Percentiles rank a stretch among this genome's conserved stretches.
phyloP scores from a whole-genome alignment of 1,140 invertebrate genomes.

The Drosophila aff. region DNA sequence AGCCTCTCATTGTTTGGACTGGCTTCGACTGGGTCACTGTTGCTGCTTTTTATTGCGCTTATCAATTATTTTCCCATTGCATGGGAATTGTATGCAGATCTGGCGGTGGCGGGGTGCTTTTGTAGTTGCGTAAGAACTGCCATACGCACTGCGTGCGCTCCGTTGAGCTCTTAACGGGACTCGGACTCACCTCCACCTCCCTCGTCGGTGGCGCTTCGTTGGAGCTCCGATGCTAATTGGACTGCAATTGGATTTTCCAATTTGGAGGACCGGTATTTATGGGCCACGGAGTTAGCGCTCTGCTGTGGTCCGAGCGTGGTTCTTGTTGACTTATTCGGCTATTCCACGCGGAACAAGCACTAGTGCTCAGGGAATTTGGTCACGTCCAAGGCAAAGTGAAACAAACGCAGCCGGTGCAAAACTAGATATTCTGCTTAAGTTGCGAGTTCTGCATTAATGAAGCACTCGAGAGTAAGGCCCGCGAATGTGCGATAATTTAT shows the following conservation, averaged over 20 bases:
- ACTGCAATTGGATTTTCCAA: slow-evolving; percentile 51
- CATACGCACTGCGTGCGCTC: slow-evolving; percentile 31
- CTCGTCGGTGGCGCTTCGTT: slow-evolving; percentile 46
- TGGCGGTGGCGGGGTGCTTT: slow-evolving; percentile 6
- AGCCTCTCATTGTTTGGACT: slow-evolving; percentile 47
- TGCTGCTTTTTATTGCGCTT: slow-evolving; percentile 64
- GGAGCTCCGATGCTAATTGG: slow-evolving; percentile 63
- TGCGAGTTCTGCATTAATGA: slow-evolving; percentile 66
- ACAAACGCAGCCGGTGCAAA: slow-evolving; percentile 55
- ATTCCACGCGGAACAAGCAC: slow-evolving; percentile 32
- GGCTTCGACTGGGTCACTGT: slow-evolving; percentile 23
- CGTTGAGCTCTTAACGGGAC: slow-evolving; percentile 18
- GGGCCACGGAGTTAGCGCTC: slow-evolving; percentile 22
- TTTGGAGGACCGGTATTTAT: slow-evolving; percentile 42
- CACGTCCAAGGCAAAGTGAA: slow-evolving; percentile 65
- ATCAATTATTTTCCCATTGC: slow-evolving; percentile 75
- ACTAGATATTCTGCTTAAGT: slow-evolving; percentile 67
- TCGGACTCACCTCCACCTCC: slow-evolving; percentile 42
- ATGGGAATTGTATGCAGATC: slow-evolving; percentile 69
- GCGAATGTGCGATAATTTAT: slow-evolving; percentile 76
- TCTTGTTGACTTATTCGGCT: slow-evolving; percentile 25
- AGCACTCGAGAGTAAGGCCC: slow-evolving; percentile 45
- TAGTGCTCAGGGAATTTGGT: slow-evolving; percentile 65
- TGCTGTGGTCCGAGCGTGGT: slow-evolving; percentile 5
- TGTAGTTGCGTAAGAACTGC: slow-evolving; percentile 72